Evolutionary conservation across 2,797 vertebrate species (phyloP).

Genomic region (Pantherophis vulpinus): DNA sequence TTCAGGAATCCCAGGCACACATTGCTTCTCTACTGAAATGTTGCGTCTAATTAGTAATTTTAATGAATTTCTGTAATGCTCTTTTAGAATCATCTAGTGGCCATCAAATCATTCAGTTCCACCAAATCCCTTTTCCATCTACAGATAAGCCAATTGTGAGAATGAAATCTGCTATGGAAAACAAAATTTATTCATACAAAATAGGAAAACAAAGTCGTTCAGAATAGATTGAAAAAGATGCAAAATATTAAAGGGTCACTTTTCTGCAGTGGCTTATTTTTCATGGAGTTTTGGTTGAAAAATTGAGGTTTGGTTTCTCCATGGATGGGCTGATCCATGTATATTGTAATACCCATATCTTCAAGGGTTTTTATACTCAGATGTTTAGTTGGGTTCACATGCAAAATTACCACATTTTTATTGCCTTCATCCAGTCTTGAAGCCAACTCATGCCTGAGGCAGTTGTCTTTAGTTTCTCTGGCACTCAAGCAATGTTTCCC

Average conservation of each 20-base stretch:
- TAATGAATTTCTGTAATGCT: not conserved
- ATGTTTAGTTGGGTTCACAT: not conserved
- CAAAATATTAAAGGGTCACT: not conserved
- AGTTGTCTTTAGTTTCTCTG: not conserved
- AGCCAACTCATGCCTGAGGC: not conserved
- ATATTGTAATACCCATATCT: not conserved
- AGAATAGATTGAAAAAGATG: not conserved
- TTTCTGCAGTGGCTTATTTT: not conserved
- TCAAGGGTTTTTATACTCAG: not conserved
- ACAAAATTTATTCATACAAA: not conserved
- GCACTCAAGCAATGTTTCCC: not conserved
- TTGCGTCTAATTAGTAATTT: not conserved
- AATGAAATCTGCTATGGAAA: not conserved
- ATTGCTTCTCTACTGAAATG: not conserved
- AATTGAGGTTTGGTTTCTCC: not conserved
- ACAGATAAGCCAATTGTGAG: not conserved
- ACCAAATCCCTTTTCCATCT: not conserved
- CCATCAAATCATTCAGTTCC: not conserved
- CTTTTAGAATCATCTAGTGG: not conserved
- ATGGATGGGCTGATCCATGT: not conserved
- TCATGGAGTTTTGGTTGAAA: not conserved
- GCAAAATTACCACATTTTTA: not conserved
- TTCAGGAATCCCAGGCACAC: not conserved
- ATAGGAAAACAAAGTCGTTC: not conserved
- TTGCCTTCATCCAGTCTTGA: not conserved